Evolutionary conservation across 2,888 invertebrate genomes (phyloP).

Genomic region (Prosopocoilus inquinatus): DNA sequence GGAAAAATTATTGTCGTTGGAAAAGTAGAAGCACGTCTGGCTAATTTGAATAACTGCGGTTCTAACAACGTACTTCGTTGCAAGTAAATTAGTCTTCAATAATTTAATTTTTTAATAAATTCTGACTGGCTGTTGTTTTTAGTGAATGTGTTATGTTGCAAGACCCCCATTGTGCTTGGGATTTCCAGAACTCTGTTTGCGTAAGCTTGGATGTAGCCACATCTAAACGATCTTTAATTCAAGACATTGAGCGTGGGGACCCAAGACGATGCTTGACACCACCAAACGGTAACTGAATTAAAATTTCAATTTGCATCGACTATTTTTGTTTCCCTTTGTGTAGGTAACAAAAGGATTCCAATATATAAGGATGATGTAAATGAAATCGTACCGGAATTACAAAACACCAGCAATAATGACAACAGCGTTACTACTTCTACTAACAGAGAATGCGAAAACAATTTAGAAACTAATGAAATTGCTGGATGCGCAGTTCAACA

Average conservation of each 20-base stretch:
- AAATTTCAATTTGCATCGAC: not conserved
- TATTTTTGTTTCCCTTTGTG: not conserved
- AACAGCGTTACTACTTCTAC: constrained; percentile 25
- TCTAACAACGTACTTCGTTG: constrained; percentile 51
- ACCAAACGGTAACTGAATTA: constrained; percentile 29
- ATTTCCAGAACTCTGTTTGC: constrained; percentile 60
- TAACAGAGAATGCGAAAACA: constrained; percentile 41
- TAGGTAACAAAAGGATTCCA: not conserved
- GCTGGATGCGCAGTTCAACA: constrained; percentile 48
- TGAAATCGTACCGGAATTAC: constrained; percentile 4
- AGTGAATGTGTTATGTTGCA: constrained; percentile 86
- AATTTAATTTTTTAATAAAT: not conserved
- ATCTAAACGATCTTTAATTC: constrained; percentile 55
- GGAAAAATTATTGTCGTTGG: constrained; percentile 87
- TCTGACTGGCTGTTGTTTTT: constrained; percentile 25
- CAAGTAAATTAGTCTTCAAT: constrained; percentile 51
- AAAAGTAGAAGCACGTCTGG: constrained; percentile 79
- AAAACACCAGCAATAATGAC: constrained; percentile 10
- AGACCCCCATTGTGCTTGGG: constrained; percentile 99
- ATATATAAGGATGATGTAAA: constrained; percentile 14
- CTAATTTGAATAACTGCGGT: constrained; percentile 81
- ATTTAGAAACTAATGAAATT: constrained; percentile 33
- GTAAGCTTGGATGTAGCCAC: constrained; percentile 54
- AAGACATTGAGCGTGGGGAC: constrained; percentile 71
- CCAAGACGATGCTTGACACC: constrained; percentile 56